A percentile compares a stretch with the other conserved stretches of the same genome.
These are phyloP conservation scores for Mythimna impura DNA, from an alignment of 2,888 invertebrate species.

Conservation along the genomic window DNA sequence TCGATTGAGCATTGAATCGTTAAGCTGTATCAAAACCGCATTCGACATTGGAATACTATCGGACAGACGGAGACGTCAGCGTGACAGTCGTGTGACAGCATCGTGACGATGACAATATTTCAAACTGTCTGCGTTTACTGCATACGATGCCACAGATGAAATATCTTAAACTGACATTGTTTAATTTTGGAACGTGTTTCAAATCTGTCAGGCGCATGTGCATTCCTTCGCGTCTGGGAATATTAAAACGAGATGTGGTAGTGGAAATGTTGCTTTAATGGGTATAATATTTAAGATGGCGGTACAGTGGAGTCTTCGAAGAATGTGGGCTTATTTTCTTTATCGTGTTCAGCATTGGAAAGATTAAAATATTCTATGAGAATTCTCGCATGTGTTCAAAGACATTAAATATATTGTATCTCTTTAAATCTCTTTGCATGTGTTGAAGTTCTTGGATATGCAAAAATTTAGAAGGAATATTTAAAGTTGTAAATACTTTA, in stretches of 20 bases:
- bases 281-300: conserved; percentile 28
- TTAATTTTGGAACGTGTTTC: conserved; percentile 65
- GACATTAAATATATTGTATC: too few relatives aligned
- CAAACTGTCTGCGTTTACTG: conserved; percentile 60
- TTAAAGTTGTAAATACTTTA: background rate
- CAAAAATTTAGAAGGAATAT: background rate
- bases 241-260: conserved; percentile 50
- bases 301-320: conserved; percentile 5
- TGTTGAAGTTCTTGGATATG: background rate
- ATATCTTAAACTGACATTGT: conserved; percentile 64
- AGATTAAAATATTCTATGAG: conserved; percentile 17
- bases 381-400: background rate
- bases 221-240: conserved; percentile 41
- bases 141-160: conserved; percentile 46
- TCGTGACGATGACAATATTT: conserved; percentile 67
- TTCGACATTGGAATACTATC: conserved; percentile 57
- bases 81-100: conserved; percentile 52
- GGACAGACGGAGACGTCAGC: conserved; percentile 42
- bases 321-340: conserved; percentile 10
- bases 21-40: conserved; percentile 58
- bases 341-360: background rate
- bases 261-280: conserved; percentile 39
- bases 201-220: conserved; percentile 63
- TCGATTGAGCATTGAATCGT: conserved; percentile 62
- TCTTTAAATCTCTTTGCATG: too few relatives aligned